Evolutionary conservation across 2,797 vertebrate species (phyloP).

Genomic region (Neostethus bicornis): DNA sequence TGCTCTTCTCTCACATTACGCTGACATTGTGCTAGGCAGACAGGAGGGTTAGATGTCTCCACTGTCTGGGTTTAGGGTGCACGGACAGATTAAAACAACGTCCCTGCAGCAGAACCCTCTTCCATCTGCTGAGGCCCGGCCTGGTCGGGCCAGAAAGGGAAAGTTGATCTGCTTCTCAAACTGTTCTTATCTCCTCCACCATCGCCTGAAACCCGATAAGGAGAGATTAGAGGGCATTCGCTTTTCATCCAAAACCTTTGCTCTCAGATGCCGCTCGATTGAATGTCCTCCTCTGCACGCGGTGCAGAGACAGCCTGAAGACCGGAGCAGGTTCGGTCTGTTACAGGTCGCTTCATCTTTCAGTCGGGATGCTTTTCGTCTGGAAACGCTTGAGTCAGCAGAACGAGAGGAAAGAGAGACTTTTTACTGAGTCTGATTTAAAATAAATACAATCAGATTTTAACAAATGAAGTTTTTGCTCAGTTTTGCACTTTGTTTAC

Average conservation of each 20-base stretch:
- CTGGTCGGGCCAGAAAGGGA: slow-evolving; percentile 19
- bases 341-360: slow-evolving; percentile 57
- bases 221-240: slow-evolving; percentile 44
- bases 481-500: too few relatives aligned
- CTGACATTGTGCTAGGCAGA: not conserved
- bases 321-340: slow-evolving; percentile 51
- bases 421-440: slow-evolving; percentile 38
- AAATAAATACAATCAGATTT: too few relatives aligned
- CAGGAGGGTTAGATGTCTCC: slow-evolving; percentile 5
- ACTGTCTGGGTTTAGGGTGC: not conserved
- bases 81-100: not conserved
- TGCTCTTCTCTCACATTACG: slow-evolving; percentile 13
- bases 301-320: slow-evolving; percentile 28
- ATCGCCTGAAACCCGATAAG: slow-evolving; percentile 68
- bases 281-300: slow-evolving; percentile 54
- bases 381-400: slow-evolving; percentile 41
- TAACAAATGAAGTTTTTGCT: too few relatives aligned
- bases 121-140: slow-evolving; percentile 10
- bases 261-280: slow-evolving; percentile 68
- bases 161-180: slow-evolving; percentile 55
- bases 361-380: slow-evolving; percentile 23
- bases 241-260: slow-evolving; percentile 61
- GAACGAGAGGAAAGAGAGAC: slow-evolving; percentile 60
- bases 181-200: slow-evolving; percentile 66
- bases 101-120: not conserved